Evolutionary conservation across 1,140 invertebrate genomes (phyloP).

Genomic region (Nylanderia fulva): DNA sequence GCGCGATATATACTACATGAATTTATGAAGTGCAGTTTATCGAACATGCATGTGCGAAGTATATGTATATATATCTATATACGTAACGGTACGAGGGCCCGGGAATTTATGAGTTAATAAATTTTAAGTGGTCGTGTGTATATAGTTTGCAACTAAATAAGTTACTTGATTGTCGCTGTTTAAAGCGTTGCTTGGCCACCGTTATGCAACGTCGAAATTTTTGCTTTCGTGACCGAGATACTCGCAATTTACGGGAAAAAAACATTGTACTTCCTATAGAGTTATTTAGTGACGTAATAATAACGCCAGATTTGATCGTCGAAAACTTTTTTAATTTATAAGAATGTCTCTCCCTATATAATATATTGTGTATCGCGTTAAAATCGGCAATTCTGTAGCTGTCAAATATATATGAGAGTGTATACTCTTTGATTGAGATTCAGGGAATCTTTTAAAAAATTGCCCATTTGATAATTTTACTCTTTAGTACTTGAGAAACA

Average conservation of each 20-base stretch:
- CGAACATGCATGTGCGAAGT: slow-evolving; percentile 4
- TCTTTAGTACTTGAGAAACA: no score
- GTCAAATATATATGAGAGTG: not conserved
- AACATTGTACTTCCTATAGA: not conserved
- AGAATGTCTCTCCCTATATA: not conserved
- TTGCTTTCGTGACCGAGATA: slow-evolving; percentile 23
- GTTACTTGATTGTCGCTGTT: not conserved
- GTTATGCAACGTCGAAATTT: not conserved
- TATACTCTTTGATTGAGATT: no score
- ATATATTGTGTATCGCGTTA: not conserved
- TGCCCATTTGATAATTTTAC: no score
- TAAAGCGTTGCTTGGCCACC: not conserved
- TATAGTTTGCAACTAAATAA: slow-evolving; percentile 43
- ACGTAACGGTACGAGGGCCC: slow-evolving; percentile 30
- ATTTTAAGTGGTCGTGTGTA: slow-evolving; percentile 39
- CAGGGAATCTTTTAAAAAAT: no score
- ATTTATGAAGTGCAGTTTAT: slow-evolving; percentile 58
- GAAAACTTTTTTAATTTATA: slow-evolving; percentile 22
- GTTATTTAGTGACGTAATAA: slow-evolving; percentile 7
- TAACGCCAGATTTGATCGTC: not conserved
- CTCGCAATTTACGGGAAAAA: not conserved
- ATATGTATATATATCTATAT: no score
- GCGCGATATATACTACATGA: slow-evolving; percentile 22
- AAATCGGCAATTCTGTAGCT: not conserved
- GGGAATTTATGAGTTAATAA: slow-evolving; percentile 56